Evolutionary conservation across 2,113 vertebrate genomes (phyloP).

Genomic region (Synodontis membranacea): DNA sequence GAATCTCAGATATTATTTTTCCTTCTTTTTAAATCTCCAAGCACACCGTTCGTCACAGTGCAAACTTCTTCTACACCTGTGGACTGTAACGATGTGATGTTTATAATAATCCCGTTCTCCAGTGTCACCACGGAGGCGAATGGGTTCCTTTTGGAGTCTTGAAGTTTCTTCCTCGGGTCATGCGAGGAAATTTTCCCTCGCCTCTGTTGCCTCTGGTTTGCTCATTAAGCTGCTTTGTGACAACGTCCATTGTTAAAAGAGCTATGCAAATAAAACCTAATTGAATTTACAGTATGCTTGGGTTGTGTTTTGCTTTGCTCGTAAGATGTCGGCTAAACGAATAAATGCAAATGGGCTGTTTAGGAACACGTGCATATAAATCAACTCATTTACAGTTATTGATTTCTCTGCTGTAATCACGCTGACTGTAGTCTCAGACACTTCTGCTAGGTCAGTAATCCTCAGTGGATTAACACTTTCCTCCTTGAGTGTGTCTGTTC

Average conservation of each 20-base stretch:
- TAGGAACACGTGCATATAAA: conserved; percentile 14
- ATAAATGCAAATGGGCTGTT: not conserved
- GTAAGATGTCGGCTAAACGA: not conserved
- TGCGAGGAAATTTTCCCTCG: not conserved
- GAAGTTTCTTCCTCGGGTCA: not conserved
- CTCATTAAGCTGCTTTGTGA: not conserved
- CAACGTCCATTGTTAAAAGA: not conserved
- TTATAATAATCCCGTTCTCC: not conserved
- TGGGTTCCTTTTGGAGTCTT: not conserved
- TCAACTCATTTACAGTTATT: conserved; percentile 33
- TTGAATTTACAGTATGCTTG: not conserved
- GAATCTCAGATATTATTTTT: no score
- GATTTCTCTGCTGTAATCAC: conserved; percentile 29
- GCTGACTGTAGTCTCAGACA: not conserved
- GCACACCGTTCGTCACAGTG: not conserved
- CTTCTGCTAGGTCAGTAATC: not conserved
- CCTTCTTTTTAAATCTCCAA: no score
- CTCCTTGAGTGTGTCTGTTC: conserved; percentile 36
- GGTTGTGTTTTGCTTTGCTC: not conserved
- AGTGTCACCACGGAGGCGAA: not conserved
- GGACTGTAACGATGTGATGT: not conserved
- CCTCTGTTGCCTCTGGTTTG: not conserved
- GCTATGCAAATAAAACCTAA: not conserved
- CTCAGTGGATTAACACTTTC: conserved; percentile 29
- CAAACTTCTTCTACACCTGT: not conserved